A percentile compares a stretch with the other conserved stretches of the same genome.
These are phyloP conservation scores for Catostylus mosaicus DNA, from an alignment of 30 jellyfish, hydroid and myxozoan species.

Conservation along the genomic window DNA sequence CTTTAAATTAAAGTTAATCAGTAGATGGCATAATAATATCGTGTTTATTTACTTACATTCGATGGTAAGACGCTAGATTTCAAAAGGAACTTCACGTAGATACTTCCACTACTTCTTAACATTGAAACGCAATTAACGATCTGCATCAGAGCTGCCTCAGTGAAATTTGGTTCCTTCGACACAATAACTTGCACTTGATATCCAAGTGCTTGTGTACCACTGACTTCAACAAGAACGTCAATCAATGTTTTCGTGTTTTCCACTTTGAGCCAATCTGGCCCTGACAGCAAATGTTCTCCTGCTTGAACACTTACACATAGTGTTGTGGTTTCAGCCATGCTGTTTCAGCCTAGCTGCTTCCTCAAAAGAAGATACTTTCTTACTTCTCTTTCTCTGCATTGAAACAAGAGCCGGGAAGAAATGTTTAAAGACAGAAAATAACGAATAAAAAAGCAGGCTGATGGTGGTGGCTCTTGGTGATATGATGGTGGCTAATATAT, in stretches of 20 bases:
- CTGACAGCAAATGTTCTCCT: conserved; percentile 82
- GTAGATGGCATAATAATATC: too few species aligned
- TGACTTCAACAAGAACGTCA: conserved; percentile 89
- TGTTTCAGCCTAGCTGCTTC: background rate
- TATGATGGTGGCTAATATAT: too few species aligned
- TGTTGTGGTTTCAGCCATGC: conserved; percentile 77
- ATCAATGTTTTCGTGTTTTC: conserved; percentile 72
- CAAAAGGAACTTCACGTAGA: conserved; percentile 82
- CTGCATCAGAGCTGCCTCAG: conserved; percentile 95
- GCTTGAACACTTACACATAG: conserved; percentile 85
- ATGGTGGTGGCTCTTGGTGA: too few species aligned
- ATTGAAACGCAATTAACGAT: conserved; percentile 71
- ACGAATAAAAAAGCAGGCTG: too few species aligned
- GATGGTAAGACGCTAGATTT: conserved; percentile 66
- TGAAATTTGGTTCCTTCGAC: conserved; percentile 88
- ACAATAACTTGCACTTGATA: conserved; percentile 95
- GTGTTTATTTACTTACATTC: conserved; percentile 40
- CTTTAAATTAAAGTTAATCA: too few species aligned
- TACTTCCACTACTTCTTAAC: conserved; percentile 73
- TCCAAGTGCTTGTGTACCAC: conserved; percentile 91
- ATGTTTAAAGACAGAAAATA: too few species aligned
- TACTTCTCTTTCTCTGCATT: too few species aligned
- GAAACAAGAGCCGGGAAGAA: too few species aligned
- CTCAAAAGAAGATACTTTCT: too few species aligned
- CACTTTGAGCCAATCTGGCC: conserved; percentile 97